Conservation (phyloP, 2,113 vertebrate genomes). For the Xiphorhynchus elegans region DNA sequence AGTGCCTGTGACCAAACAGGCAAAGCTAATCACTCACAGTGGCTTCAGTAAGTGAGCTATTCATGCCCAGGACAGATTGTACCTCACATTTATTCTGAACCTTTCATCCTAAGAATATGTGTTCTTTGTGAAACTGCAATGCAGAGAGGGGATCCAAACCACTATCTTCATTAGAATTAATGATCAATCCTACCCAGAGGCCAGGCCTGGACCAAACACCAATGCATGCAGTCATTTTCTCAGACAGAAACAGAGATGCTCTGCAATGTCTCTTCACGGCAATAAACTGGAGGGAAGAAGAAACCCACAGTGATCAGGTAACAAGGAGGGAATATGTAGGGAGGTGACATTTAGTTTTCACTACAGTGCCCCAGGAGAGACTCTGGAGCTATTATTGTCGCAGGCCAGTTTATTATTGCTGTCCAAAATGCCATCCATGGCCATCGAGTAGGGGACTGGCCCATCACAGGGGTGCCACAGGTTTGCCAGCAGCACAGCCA, state of each 20-base stretch:
- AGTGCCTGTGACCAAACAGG: neutral
- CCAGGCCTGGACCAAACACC: neutral
- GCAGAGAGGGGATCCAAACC: neutral
- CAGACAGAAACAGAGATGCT: neutral
- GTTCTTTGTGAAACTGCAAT: neutral
- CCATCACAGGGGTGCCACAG: neutral
- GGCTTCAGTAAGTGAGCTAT: neutral
- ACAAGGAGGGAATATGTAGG: neutral
- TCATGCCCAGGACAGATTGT: neutral
- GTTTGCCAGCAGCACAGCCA: neutral
- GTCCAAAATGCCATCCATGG: neutral
- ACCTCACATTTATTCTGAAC: neutral
- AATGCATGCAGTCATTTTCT: neutral
- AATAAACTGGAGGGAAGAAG: neutral
- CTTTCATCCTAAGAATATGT: neutral
- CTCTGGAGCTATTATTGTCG: neutral
- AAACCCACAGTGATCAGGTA: neutral
- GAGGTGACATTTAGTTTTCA: neutral
- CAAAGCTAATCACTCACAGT: neutral
- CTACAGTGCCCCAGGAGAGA: neutral
- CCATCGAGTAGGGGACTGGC: rapidly evolving
- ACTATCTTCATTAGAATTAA: neutral
- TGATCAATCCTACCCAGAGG: neutral
- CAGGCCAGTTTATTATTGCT: neutral
- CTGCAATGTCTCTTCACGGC: neutral